A percentile compares a stretch with the other conserved stretches of the same genome.
Evolutionary conservation across 2,113 vertebrate genomes (phyloP).

Genomic region (Amblyornis subalaris): DNA sequence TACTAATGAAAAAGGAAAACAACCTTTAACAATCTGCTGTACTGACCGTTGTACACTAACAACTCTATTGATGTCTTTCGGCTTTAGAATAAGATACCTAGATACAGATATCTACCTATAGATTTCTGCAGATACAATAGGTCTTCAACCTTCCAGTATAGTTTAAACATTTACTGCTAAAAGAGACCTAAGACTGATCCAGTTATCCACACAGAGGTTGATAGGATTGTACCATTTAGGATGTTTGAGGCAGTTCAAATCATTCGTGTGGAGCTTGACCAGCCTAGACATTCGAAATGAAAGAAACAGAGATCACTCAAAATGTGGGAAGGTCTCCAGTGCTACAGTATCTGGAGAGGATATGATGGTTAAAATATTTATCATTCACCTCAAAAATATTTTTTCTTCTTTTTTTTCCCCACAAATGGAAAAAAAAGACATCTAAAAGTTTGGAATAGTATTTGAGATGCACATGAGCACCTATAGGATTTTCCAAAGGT

Average conservation of each 20-base stretch:
- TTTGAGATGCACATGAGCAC: not conserved
- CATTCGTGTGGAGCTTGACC: not conserved
- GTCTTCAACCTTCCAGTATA: not conserved
- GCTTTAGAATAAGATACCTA: not conserved
- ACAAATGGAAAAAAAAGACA: not conserved
- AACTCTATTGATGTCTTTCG: not conserved
- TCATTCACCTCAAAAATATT: not conserved
- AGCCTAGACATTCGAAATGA: not conserved
- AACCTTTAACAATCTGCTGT: not conserved
- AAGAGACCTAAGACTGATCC: not conserved
- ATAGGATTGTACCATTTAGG: not conserved
- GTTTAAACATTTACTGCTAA: not conserved
- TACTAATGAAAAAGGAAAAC: not conserved
- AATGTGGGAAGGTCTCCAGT: not conserved
- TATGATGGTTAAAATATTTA: not conserved
- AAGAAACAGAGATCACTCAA: not conserved
- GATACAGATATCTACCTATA: not conserved
- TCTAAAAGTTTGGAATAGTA: not conserved
- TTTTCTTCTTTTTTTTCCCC: not conserved
- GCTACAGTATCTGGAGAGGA: not conserved
- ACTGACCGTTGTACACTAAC: not conserved
- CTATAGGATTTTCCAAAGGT: not conserved
- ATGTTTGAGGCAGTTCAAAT: not conserved
- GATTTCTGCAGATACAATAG: not conserved
- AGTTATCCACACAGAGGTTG: not conserved